A percentile compares a stretch with the other conserved stretches of the same genome.
phyloP scores from a whole-genome alignment of 2,113 vertebrate genomes.

The Caracal caracal region DNA sequence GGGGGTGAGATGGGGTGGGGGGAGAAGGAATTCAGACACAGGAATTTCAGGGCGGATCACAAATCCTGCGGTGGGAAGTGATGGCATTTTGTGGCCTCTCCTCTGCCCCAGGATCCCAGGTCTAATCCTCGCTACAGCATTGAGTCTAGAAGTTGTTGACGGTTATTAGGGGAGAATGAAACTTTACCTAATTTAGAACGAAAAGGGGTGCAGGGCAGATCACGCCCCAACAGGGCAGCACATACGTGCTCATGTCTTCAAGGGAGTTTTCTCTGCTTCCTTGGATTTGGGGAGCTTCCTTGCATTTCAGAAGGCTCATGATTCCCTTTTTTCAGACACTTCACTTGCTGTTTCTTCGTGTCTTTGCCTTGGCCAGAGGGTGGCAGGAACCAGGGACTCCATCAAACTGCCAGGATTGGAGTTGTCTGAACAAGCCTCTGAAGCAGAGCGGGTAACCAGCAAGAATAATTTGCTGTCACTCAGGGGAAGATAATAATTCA shows the following conservation, averaged over 20 bases:
- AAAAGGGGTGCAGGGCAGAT: neutral
- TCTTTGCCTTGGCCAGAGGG: neutral
- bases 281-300: neutral
- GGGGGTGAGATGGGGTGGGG: neutral
- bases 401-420: neutral
- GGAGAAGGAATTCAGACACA: neutral
- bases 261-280: neutral
- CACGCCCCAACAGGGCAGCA: too few relatives aligned
- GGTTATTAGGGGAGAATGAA: neutral
- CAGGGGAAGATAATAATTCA: slow-evolving; percentile 33
- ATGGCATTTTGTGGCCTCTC: neutral
- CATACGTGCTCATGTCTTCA: neutral
- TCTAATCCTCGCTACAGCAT: too few relatives aligned
- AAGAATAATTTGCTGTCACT: neutral
- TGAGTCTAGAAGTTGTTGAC: neutral
- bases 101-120: neutral
- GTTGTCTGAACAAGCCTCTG: neutral
- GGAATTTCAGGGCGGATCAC: neutral
- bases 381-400: neutral
- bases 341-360: neutral
- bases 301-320: neutral
- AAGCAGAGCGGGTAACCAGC: neutral
- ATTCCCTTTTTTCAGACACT: neutral
- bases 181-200: slow-evolving; percentile 28
- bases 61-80: neutral